phyloP scores from a whole-genome alignment of 37 sponge, comb jelly and placozoan species.

The Crambe crambe region DNA sequence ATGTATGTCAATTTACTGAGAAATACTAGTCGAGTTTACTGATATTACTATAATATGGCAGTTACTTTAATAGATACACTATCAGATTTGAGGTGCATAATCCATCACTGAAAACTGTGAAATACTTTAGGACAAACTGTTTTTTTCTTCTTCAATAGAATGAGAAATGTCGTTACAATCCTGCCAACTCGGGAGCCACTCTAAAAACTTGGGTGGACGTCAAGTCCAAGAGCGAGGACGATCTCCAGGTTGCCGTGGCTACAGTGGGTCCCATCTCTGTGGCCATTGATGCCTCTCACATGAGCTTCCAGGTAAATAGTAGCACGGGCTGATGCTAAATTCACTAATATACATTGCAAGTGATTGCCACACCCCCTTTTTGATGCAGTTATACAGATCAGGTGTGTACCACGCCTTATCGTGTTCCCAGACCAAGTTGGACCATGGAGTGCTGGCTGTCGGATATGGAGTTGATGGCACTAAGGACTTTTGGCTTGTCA shows the following conservation, averaged over 20 bases:
- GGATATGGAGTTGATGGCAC: conserved; percentile 40
- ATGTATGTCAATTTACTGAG: conserved; percentile 29
- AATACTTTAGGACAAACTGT: too few relatives aligned
- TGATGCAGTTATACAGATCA: conserved; percentile 34
- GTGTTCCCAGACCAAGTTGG: conserved; percentile 52
- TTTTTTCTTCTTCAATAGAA: too few relatives aligned
- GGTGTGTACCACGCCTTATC: conserved; percentile 28
- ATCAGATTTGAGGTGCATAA: too few relatives aligned
- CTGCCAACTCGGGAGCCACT: conserved; percentile 62
- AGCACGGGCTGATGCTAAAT: not conserved
- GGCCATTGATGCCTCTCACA: conserved; percentile 85
- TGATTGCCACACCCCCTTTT: not conserved
- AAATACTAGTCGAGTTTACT: too few relatives aligned
- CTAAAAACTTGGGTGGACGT: conserved; percentile 64
- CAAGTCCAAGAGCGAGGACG: conserved; percentile 55
- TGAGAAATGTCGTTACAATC: conserved; percentile 71
- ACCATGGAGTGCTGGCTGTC: conserved; percentile 49
- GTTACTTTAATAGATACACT: too few relatives aligned
- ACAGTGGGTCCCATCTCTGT: conserved; percentile 88
- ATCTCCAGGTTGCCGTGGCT: conserved; percentile 76
- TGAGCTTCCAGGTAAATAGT: conserved; percentile 66
- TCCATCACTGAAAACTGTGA: too few relatives aligned
- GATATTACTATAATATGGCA: not conserved
- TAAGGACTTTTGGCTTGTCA: conserved; percentile 67
- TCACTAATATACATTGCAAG: not conserved